Base-by-base conservation (phyloP, 2,113 vertebrate genomes). In the Mystacornis crossleyi region DNA sequence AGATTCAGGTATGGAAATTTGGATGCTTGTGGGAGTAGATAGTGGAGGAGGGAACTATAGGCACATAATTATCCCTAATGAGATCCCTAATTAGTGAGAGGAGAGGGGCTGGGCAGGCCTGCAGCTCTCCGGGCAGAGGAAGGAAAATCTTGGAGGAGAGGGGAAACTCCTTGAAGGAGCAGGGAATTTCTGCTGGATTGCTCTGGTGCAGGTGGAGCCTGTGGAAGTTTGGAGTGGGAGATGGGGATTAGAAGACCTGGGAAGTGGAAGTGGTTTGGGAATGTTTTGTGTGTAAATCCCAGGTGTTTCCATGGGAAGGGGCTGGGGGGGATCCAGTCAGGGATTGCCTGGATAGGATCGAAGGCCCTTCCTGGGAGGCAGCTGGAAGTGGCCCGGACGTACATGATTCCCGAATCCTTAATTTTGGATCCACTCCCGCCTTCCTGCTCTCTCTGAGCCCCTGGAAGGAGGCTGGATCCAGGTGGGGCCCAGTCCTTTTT, bases 61-160 rank as follows among this genome's bases (percentile, higher is more conserved):
- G 60, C 88, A 50, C 4, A 10, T 74, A 93, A 90, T 95, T 93
- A 84, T 58, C 58, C 55, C 21, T n/a, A 57, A n/a, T 51, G n/a
- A 48, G 55, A 53, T 48, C 42, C 21, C 18, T 74, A 78, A 87
- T 95, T 91, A 87, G 71, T 31, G 88, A 58, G 55, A 13, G 42
- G 33, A 55, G 81, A 81, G 60, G 38, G 47, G 19, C 54, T 53
- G 36, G 67, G 67, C 43, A 29, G 62, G 57, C 19, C 57, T n/a
- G 65, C 50, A 78, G 81, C 42, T 74, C 25, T 40, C 61, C 57
- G 60, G 70, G 51, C 6, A 34, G 75, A 40, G 67, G 60, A 69
- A 78, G 74, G 83, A 47, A 85, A 60, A 19, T 8, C 79, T 47
- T 0, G 4, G 58, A 48, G 33, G 58, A 13, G 51, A 10, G 45